Base-by-base conservation (phyloP, 2,888 invertebrate genomes). In the Baronia brevicornis region DNA sequence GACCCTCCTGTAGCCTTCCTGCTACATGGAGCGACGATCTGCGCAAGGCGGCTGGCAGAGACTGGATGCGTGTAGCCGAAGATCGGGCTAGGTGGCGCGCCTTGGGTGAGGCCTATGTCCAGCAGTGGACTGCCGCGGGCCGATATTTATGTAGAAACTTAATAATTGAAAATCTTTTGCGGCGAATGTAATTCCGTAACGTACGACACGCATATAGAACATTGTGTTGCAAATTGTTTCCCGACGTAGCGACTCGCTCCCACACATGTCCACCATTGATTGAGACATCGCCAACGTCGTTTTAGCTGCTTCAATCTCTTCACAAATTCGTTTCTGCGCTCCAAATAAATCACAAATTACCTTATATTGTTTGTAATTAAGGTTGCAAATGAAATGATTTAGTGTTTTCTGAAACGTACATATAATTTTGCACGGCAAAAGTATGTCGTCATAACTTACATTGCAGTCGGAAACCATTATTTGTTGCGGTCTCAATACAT, bases 211-310 rank as follows among this genome's bases (percentile, higher is more conserved):
- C 41, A 43, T 43, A 41, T 34, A 52, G 57, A 62, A 70, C 74
- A 78, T 73, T 78, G 77, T 79, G 70, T 61, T 53, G 57, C 54
- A 69, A 78, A 80, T 75, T 77, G 74, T 78, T 79, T 77, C 68
- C 60, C 68, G 72, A 72, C 71, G 66, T n/a, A n/a, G n/a, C 61
- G 67, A 66, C 66, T 51, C 65, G 66, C 70, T 64, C 67, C 65
- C 64, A 60, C 66, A 55, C 59, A 51, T 56, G 60, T 54, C 58
- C 53, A 37, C 60, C 70, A 69, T 69, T 74, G 79, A 80, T 80
- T 79, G 74, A 80, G 75, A 67, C 80, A 77, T 80, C 74, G 64
- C 63, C 45, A 54, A 52, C 63, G 64, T 63, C 62, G 65, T 73
- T 73, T 64, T 64, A 66, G 64, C 67, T 63, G 60, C 66, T 66